phyloP scores from a whole-genome alignment of 2,797 vertebrate species.

The Dipus sagitta region DNA sequence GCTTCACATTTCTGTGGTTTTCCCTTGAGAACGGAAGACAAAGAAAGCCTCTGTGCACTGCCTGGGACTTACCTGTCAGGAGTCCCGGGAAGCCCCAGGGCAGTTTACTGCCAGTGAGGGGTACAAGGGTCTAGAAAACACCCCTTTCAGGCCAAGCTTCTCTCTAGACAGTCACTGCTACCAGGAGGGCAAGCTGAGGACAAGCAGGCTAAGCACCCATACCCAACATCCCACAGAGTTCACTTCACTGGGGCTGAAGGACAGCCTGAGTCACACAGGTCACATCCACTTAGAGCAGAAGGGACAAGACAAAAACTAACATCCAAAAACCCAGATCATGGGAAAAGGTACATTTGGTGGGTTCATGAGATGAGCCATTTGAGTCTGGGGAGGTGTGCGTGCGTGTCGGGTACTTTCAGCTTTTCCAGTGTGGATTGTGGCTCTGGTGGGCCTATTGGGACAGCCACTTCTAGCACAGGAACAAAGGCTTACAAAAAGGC shows the following conservation, averaged over 20 bases:
- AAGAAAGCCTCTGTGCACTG: background rate
- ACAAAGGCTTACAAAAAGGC: background rate
- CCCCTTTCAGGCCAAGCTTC: background rate
- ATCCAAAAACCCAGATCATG: background rate
- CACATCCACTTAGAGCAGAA: background rate
- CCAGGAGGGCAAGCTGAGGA: background rate
- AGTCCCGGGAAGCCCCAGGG: background rate
- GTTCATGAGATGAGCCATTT: background rate
- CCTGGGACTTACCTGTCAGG: background rate
- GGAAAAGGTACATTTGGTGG: background rate
- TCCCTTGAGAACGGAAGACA: background rate
- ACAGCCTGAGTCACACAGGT: background rate
- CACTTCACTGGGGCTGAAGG: rapidly evolving
- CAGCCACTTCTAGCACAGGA: background rate
- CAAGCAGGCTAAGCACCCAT: rapidly evolving
- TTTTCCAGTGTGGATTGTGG: background rate
- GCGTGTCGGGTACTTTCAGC: too few species aligned
- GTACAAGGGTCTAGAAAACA: background rate
- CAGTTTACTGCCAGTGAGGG: rapidly evolving
- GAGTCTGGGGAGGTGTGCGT: background rate
- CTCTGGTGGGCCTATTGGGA: background rate
- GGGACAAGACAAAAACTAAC: background rate
- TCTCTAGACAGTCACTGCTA: background rate
- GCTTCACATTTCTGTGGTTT: background rate
- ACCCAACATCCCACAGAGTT: background rate